Base-by-base conservation (phyloP, 2,888 invertebrate genomes). In the Ceramica pisi region DNA sequence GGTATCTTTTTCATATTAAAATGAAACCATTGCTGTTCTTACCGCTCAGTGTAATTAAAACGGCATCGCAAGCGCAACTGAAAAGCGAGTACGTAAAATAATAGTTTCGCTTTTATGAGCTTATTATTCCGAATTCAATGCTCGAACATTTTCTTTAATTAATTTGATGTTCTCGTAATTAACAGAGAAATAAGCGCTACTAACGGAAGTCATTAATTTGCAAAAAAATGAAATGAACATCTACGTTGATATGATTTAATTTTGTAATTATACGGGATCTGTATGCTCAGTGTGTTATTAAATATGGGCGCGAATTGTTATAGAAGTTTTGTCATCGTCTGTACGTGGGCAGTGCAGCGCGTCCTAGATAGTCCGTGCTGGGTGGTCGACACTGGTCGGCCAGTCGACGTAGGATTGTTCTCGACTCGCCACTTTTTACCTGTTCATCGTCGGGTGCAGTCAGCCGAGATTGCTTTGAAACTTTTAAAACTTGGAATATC, bases 1-100 rank as follows among this genome's bases (percentile, higher is more conserved):
- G 61, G 60, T 66, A 55, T 80, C 67, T 85, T 79, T 84, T 65
- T 81, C 80, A 78, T 84, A 83, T 81, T 78, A 75, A 80, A 85
- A 79, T 79, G 68, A 85, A 85, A 75, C 81, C 84, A 80, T 75
- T 82, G 81, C 82, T 72, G 80, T 82, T 84, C 81, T 87, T 88
- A 81, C 88, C 84, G 88, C 86, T 87, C 86, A 86, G 69, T 83
- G 88, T 90, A 93, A 94, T 94, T 94, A 94, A 94, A 94, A 93
- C 92, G 91, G 93, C 90, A 92, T 90, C 88, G 88, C 90, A 81
- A 90, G 87, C 90, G 89, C 92, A 93, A 88, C 89, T 90, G 88
- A 92, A 90, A 91, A 90, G 89, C 88, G 84, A 88, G 84, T 88
- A 86, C 83, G 78, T 88, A 82, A 85, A 88, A 87, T 88, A 85